phyloP scores from a whole-genome alignment of 2,113 vertebrate species.

The Sitta europaea region DNA sequence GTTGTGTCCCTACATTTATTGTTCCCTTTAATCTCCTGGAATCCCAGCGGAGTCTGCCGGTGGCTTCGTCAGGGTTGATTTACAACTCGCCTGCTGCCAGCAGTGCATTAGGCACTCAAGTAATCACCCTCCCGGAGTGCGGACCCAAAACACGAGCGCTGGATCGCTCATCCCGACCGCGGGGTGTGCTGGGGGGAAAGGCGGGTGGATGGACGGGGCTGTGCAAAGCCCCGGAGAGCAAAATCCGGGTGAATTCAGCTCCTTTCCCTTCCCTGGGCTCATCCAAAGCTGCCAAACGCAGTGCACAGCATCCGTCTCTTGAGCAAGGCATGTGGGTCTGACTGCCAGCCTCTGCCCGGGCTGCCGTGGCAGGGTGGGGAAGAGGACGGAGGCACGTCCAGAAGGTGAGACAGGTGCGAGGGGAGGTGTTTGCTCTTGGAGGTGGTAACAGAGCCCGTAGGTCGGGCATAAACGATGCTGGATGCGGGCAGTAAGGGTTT shows the following conservation, averaged over 20 bases:
- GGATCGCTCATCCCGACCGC: fast-evolving
- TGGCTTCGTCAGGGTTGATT: not conserved
- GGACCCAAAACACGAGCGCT: not conserved
- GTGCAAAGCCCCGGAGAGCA: not conserved
- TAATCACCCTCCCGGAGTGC: not conserved
- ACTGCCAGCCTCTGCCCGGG: not conserved
- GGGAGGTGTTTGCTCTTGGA: not conserved
- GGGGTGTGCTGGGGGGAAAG: not conserved
- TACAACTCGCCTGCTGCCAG: not conserved
- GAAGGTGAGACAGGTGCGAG: not conserved
- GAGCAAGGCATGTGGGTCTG: not conserved
- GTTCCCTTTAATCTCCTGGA: not conserved
- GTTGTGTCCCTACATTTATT: not conserved
- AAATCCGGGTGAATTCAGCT: not conserved
- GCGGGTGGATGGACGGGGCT: not conserved
- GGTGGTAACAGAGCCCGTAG: not conserved
- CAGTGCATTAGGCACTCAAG: not conserved
- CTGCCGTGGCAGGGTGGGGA: fast-evolving
- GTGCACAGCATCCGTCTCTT: not conserved
- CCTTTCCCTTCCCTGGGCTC: not conserved
- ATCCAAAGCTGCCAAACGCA: fast-evolving
- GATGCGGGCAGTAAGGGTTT: not conserved
- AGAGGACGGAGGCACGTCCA: not conserved
- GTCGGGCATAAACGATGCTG: fast-evolving
- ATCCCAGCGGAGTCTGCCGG: not conserved